Evolutionary conservation across 2,797 vertebrate genomes (phyloP), one percentile per base, ranked within the genome.

Genomic region (Manis pentadactyla): DNA sequence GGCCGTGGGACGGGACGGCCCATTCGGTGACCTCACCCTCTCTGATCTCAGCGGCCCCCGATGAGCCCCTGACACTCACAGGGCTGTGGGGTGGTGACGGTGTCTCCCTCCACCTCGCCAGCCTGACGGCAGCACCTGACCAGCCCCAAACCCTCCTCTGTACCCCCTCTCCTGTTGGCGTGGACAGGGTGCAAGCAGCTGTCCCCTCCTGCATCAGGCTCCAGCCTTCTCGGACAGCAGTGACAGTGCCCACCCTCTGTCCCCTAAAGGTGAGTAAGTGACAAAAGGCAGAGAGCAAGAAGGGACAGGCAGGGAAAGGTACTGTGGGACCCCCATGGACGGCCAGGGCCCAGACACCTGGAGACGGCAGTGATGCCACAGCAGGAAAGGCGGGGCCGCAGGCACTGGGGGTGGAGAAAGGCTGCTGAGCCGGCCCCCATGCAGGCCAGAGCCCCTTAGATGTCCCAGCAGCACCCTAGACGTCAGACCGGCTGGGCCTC

Each of bases 51-150:
- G 74, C 71, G 25, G 21, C 34, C 18, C 11, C 37, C 3, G 0
- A 7, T 7, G 13, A 42, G 18, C 77, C 37, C 57, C n/a, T 2
- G 6, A n/a, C 0, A 18, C 2, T 0, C 3, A 7, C n/a, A 25
- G 13, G 46, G n/a, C 3, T 0, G 0, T 17, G 29, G 19, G 0
- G 1, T 37, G 7, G 3, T 1, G 15, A 29, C 39, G 13, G 0
- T 9, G 3, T 6, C 14, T 75, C 11, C 10, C 42, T 10, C 19
- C 11, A 13, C 53, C 59, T 18, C 46, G 12, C 19, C 13, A 19
- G n/a, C n/a, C 53, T 39, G 25, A 25, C 31, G 55, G 12, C 53
- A 29, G 77, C 3, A 1, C 25, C 34, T 25, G 0, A 23, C 37
- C 4, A 0, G 21, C 25, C 4, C 23, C 2, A 0, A 90, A 37